Percentiles rank a stretch among this genome's conserved stretches.
Evolutionary conservation across 2,888 invertebrate species (phyloP).

Genomic region (Hydraecia micacea): DNA sequence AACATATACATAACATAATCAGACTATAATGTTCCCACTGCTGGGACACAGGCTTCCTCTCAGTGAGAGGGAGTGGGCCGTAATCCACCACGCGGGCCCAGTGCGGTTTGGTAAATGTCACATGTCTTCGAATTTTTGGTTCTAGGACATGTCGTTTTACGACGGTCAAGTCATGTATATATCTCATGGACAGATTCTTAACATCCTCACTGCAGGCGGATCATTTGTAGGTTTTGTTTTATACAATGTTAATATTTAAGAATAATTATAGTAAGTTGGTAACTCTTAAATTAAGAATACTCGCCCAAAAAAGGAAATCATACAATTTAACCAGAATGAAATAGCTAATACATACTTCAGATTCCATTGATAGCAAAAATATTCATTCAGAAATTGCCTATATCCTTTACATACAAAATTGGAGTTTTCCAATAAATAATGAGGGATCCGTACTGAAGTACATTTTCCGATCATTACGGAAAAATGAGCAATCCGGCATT

Average conservation of each 20-base stretch:
- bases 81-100: no score
- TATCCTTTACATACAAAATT: constrained; percentile 29
- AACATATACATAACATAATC: no score
- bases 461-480: constrained; percentile 35
- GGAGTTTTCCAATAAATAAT: constrained; percentile 37
- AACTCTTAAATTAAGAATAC: neutral
- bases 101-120: no score
- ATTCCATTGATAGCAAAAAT: constrained; percentile 1
- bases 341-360: neutral
- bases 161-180: neutral
- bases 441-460: constrained; percentile 29
- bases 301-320: neutral
- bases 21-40: no score
- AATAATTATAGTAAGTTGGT: neutral
- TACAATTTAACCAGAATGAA: neutral
- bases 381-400: constrained; percentile 9
- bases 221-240: no score
- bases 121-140: no score
- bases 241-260: neutral
- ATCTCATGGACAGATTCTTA: neutral
- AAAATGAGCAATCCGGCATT: constrained; percentile 36
- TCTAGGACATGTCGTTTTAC: no score
- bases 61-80: no score
- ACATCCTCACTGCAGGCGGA: neutral
- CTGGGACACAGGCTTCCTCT: no score